A percentile compares a stretch with the other conserved stretches of the same genome.
These are phyloP conservation scores for Crotalus viridis DNA, from an alignment of 2,113 vertebrate species.

Conservation along the genomic window DNA sequence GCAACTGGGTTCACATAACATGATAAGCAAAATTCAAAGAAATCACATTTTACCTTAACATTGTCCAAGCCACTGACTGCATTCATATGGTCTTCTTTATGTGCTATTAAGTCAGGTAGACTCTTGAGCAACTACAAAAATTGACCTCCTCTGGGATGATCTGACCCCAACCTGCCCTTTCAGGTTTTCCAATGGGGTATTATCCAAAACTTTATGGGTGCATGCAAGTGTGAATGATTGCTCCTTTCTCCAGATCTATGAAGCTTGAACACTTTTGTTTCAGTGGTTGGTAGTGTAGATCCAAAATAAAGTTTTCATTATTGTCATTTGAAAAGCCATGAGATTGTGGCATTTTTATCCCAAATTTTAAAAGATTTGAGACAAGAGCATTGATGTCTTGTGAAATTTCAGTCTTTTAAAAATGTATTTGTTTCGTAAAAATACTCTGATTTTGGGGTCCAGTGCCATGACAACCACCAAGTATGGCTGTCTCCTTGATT, in stretches of 20 bases:
- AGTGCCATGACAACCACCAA: background rate
- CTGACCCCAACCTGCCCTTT: background rate
- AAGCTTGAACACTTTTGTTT: background rate
- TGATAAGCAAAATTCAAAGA: background rate
- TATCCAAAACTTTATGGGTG: background rate
- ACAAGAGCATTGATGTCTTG: background rate
- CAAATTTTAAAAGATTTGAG: background rate
- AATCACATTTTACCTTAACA: background rate
- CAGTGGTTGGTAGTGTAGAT: background rate
- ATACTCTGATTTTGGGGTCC: background rate
- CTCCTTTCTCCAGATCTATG: background rate
- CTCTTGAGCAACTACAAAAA: background rate
- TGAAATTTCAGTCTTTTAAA: background rate
- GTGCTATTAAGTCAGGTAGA: background rate
- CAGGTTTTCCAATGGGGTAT: background rate
- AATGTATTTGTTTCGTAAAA: background rate
- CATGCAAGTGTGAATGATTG: background rate
- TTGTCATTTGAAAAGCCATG: background rate
- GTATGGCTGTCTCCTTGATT: background rate
- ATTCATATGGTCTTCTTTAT: background rate
- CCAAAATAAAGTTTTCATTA: background rate
- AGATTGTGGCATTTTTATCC: background rate
- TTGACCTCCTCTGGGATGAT: background rate
- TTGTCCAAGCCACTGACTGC: background rate
- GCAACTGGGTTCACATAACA: background rate